Base-by-base conservation (phyloP, 1,140 invertebrate genomes). In the Coelopa frigida region DNA sequence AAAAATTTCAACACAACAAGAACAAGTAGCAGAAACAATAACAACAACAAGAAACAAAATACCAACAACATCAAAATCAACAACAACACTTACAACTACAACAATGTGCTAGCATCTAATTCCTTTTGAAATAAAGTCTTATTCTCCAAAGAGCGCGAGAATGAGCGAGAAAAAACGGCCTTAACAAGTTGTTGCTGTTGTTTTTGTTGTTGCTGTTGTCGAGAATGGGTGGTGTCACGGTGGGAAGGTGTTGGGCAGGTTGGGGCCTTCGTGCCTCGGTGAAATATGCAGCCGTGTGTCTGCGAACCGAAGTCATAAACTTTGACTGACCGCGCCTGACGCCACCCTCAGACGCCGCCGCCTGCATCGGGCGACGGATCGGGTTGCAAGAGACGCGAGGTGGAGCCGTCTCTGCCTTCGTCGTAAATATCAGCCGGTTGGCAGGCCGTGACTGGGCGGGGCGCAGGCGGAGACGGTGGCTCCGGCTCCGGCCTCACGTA, bases 211-310 rank as follows among this genome's bases (percentile, higher is more conserved):
- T n/a, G n/a, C n/a, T n/a, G n/a, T n/a, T n/a, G n/a, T n/a, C n/a
- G n/a, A n/a, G n/a, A n/a, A n/a, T n/a, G n/a, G n/a, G n/a, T n/a
- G n/a, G n/a, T n/a, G n/a, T n/a, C n/a, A n/a, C n/a, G n/a, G n/a
- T n/a, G n/a, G n/a, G n/a, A n/a, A n/a, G n/a, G n/a, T 29, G 14
- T 29, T 29, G 27, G 8, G 8, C 14, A 14, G 27, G 27, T 14
- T 29, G 8, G 27, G 8, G 27, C 27, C 35, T 42, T 48, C 46
- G 39, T 48, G 46, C 32, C 32, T 15, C 4, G 17, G 42, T 33
- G 29, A 49, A 49, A 49, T 49, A 49, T 49, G 36, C 48, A 44
- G 20, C 26, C 20, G 32, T 29, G 29, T 49, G 40, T 43, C 41
- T 38, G 41, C 26, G 24, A 44, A 44, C 27, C 36, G 40, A 40